phyloP scores from a whole-genome alignment of 2,888 invertebrate genomes.

The Cosmia pyralina region DNA sequence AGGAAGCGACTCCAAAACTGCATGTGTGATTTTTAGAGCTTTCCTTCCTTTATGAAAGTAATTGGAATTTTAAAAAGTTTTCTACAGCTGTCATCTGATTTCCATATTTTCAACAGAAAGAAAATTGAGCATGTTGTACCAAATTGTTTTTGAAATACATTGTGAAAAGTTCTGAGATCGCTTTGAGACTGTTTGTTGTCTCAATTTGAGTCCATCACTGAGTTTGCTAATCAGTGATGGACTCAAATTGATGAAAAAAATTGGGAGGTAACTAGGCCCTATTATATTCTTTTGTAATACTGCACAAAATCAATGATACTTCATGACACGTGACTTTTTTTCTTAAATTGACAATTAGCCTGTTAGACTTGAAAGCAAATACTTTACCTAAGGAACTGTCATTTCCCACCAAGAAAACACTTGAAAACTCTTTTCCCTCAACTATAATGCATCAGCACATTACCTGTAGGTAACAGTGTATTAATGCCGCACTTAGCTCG shows the following conservation, averaged over 20 bases:
- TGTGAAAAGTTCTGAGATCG: too few species aligned
- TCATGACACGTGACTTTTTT: too few species aligned
- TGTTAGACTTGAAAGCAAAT: too few species aligned
- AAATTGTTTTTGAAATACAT: not conserved
- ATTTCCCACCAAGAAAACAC: not conserved
- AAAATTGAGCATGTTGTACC: not conserved
- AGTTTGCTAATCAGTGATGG: too few species aligned
- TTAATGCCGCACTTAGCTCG: slow-evolving; percentile 53
- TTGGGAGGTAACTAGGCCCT: too few species aligned
- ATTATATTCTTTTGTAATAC: too few species aligned
- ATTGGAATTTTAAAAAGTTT: slow-evolving; percentile 19
- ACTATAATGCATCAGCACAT: slow-evolving; percentile 35
- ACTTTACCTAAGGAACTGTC: too few species aligned
- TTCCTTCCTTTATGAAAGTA: not conserved
- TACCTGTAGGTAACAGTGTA: slow-evolving; percentile 36
- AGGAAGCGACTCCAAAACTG: slow-evolving; percentile 49
- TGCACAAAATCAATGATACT: too few species aligned
- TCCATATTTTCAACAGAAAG: not conserved
- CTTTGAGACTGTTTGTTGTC: too few species aligned
- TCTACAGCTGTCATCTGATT: not conserved
- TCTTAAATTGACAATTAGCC: too few species aligned
- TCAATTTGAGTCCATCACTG: too few species aligned
- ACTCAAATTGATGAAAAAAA: too few species aligned
- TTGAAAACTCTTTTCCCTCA: not conserved
- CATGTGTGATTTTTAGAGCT: slow-evolving; percentile 43